Base-by-base conservation (phyloP, 2,797 vertebrate genomes). In the Macropus fuliginosus region DNA sequence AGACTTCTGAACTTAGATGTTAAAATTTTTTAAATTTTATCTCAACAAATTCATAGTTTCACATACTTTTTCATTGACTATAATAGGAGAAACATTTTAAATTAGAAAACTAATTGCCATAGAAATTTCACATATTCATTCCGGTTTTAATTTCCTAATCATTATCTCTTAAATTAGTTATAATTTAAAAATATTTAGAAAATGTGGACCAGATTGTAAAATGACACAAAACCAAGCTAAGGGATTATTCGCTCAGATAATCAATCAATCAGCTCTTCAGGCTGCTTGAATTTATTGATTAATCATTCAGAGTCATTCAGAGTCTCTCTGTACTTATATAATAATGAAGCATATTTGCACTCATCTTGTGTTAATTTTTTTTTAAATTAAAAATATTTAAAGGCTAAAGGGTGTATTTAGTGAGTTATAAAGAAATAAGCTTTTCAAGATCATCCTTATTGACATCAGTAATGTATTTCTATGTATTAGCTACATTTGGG, bases 231-330 rank as follows among this genome's bases (percentile, higher is more conserved):
- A 98, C 40, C 59, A 87, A 92, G n/a, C 91, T 96, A 97, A 96
- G 97, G 96, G 96, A 96, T 97, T 95, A 97, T 95, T 95, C 18
- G 16, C 96, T 97, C 93, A 91, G 97, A 97, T 98, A 98, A 98
- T 98, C 98, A 98, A 98, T 97, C 98, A 95, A 96, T 95, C 96
- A 97, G 87, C 96, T 98, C 95, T 98, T 97, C 89, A 96, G 96
- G 91, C 94, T 97, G 55, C 94, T 96, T 92, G 95, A 93, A 97
- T 95, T 95, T 96, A 94, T 95, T 97, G 94, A 97, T 97, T 31
- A 89, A 96, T 97, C 96, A 97, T 56, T 96, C 90, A 96, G 87
- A 96, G 93, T 97, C 96, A 97, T 55, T 96, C 90, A 96, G 87
- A 96, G 93, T 94, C 96, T 97, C 97, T 97, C 94, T 97, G 13